Conservation (phyloP, 2,113 vertebrate species). For the Mustela lutreola region DNA sequence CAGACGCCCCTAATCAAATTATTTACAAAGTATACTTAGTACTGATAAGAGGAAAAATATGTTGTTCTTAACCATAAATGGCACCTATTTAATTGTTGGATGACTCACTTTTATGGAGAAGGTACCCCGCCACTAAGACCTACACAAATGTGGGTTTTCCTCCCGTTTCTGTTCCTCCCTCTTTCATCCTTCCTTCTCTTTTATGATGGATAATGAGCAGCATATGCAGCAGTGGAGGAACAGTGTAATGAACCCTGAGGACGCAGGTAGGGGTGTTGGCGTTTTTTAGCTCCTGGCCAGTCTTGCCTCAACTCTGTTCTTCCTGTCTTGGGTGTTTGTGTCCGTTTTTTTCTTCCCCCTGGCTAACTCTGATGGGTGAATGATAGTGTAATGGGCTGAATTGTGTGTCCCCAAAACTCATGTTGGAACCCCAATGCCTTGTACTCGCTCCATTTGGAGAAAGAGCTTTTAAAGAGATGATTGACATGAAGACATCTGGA, state of each 20-base stretch:
- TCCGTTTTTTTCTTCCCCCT: neutral
- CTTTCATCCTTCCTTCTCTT: neutral
- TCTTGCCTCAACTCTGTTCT: neutral
- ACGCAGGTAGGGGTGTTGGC: neutral
- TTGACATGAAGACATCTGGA: neutral
- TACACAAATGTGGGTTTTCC: neutral
- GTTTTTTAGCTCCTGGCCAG: neutral
- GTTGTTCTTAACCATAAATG: neutral
- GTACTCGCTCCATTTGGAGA: neutral
- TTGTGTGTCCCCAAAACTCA: neutral
- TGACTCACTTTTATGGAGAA: neutral
- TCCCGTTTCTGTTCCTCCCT: neutral
- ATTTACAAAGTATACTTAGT: neutral
- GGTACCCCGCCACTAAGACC: neutral
- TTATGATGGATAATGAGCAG: neutral
- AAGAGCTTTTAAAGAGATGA: neutral
- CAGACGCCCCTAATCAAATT: neutral
- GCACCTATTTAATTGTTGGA: neutral
- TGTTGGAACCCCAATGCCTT: neutral
- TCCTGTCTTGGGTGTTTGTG: neutral
- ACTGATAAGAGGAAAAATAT: neutral
- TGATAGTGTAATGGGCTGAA: neutral
- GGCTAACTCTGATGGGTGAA: neutral
- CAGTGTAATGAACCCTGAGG: rapidly evolving
- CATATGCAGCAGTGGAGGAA: neutral